phyloP scores from a whole-genome alignment of 2,888 invertebrate genomes.

The Halictus quadricinctus region DNA sequence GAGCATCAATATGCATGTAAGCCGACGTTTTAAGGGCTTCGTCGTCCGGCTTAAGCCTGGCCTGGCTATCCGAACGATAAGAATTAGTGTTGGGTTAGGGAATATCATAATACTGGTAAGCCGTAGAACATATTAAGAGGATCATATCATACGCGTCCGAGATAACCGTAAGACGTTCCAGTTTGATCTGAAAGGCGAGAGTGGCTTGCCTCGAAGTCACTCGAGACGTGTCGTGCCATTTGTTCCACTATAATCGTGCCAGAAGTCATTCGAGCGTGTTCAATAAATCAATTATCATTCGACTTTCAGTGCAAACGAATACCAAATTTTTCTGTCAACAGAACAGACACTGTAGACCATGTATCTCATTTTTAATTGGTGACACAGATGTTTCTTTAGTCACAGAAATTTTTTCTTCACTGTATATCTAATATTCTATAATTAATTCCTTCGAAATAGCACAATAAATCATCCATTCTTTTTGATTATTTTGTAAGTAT shows the following conservation, averaged over 20 bases:
- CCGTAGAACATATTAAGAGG: constrained; percentile 79
- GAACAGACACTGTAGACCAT: not conserved
- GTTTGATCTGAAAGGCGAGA: constrained; percentile 69
- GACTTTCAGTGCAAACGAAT: not conserved
- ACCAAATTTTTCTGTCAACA: not conserved
- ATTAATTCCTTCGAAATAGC: no score
- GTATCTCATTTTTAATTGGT: not conserved
- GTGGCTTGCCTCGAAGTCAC: constrained; percentile 41
- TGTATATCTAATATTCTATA: no score
- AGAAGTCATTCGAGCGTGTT: not conserved
- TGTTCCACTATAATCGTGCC: not conserved
- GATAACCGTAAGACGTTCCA: constrained; percentile 70
- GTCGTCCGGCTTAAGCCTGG: constrained; percentile 72
- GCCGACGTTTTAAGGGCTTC: constrained; percentile 77
- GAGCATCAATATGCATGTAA: constrained; percentile 78
- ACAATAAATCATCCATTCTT: not conserved
- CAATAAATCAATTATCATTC: not conserved
- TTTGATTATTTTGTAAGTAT: not conserved
- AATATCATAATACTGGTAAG: constrained; percentile 80
- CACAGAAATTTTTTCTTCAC: not conserved
- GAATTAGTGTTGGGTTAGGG: constrained; percentile 47
- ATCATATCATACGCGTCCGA: constrained; percentile 78
- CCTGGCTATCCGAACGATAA: constrained; percentile 41
- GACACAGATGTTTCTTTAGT: not conserved
- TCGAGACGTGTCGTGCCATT: not conserved